Evolutionary conservation across 2,888 invertebrate genomes (phyloP).

Genomic region (Daptonema setosum): DNA sequence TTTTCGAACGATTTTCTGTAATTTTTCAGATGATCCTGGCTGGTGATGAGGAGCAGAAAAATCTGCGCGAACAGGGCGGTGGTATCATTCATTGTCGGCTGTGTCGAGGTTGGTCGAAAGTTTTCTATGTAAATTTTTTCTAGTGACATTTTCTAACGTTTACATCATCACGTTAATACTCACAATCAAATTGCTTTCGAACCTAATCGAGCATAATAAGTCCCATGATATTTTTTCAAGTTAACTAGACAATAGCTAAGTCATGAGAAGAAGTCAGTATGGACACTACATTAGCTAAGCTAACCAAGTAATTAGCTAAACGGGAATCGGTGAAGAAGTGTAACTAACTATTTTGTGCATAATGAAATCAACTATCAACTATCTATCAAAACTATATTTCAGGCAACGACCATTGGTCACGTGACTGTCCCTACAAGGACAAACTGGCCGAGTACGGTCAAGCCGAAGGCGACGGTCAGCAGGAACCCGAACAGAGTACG

Average conservation of each 20-base stretch:
- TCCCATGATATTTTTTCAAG: neutral
- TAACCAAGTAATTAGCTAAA: too few relatives aligned
- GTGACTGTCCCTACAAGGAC: conserved; percentile 90
- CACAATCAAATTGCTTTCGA: too few relatives aligned
- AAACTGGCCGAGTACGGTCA: conserved; percentile 7
- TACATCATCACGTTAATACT: too few relatives aligned
- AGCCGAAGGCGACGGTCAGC: neutral
- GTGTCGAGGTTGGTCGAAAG: conserved; percentile 38
- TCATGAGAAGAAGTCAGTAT: neutral
- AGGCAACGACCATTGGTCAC: conserved; percentile 71
- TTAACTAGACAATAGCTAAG: neutral
- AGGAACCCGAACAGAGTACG: neutral
- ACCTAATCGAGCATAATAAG: too few relatives aligned
- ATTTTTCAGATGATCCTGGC: neutral
- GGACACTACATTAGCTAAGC: too few relatives aligned
- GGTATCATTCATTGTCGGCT: conserved; percentile 57
- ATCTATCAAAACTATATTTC: too few relatives aligned
- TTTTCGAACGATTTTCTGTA: neutral
- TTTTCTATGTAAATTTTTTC: neutral
- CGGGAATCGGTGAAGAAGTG: too few relatives aligned
- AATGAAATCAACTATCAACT: too few relatives aligned
- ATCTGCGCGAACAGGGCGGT: conserved; percentile 25
- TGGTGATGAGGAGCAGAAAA: neutral
- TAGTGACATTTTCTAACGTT: too few relatives aligned
- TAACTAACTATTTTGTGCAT: too few relatives aligned